phyloP scores from a whole-genome alignment of 2,888 invertebrate species.

The Mesorhabditis spiculigera region DNA sequence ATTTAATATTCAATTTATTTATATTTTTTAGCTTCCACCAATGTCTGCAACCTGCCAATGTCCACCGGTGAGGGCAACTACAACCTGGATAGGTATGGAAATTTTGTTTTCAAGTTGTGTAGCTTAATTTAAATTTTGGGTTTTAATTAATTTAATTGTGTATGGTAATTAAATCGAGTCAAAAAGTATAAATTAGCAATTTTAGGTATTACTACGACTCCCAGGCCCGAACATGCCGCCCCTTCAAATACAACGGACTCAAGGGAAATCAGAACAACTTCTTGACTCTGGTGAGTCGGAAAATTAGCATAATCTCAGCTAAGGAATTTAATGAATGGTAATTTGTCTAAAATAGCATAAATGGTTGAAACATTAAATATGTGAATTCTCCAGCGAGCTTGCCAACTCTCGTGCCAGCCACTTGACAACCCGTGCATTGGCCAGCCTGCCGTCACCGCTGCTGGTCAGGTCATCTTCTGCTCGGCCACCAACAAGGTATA shows the following conservation, averaged over 20 bases:
- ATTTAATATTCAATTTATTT: neutral
- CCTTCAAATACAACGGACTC: slow-evolving; percentile 53
- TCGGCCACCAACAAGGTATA: slow-evolving; percentile 52
- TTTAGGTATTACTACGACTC: slow-evolving; percentile 47
- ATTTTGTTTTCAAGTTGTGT: neutral
- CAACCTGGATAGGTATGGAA: slow-evolving; percentile 40
- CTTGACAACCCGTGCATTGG: slow-evolving; percentile 58
- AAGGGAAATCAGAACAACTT: slow-evolving; percentile 59
- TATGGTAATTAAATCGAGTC: neutral
- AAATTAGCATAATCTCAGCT: neutral
- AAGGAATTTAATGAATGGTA: too few relatives aligned
- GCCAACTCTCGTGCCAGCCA: slow-evolving; percentile 56
- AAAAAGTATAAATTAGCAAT: neutral
- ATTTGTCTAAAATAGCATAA: neutral
- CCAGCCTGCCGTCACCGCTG: slow-evolving; percentile 54
- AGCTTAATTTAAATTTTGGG: neutral
- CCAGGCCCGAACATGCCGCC: slow-evolving; percentile 47
- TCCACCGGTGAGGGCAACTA: slow-evolving; percentile 55
- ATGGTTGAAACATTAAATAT: neutral
- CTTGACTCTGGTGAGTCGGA: slow-evolving; percentile 32
- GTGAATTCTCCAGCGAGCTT: slow-evolving; percentile 42
- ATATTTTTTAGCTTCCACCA: slow-evolving; percentile 38
- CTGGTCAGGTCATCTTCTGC: slow-evolving; percentile 56
- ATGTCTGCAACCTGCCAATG: slow-evolving; percentile 55
- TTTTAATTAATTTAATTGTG: too few relatives aligned